Evolutionary conservation across 2,888 invertebrate species (phyloP), one percentile per base, ranked within the genome.

Genomic region (Spilarctia lutea): DNA sequence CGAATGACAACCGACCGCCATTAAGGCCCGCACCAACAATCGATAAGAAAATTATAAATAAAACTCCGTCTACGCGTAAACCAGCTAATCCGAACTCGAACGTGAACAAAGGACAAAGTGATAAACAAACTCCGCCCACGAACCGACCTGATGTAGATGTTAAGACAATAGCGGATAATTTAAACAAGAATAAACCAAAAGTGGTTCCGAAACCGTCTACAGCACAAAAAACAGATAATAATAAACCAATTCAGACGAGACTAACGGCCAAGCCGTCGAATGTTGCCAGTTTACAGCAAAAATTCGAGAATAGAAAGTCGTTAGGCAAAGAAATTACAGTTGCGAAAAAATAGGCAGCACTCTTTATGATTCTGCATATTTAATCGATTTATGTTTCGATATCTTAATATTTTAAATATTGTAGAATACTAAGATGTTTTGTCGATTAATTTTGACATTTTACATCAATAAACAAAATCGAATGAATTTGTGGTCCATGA

Each of bases 241-340:
- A 86, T 4, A 95, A 94, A 86, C 88, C 95, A 3, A 91, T 91
- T 73, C 93, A 94, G 72, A 93, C 94, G 65, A 96, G 96, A 87
- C 84, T 96, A 75, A 93, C 96, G 42, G 94, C 97, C 8, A 97
- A 97, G 87, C 94, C 94, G 65, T 97, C 97, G 33, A 97, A 97
- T 89, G 97, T 98, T 73, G 98, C 98, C 48, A 97, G 97, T 75
- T 93, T 98, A 84, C 98, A 98, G 86, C 98, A 98, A 86, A 98
- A 97, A 90, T 98, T 98, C 89, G 98, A 98, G 92, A 97, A 96
- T 85, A 92, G 96, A 85, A 96, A 96, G 84, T 94, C 95, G 24
- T 79, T 94, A 76, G 94, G 94, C 27, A 95, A 94, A 90, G 95
- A 95, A 85, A 90, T 93, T 79, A 88, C 83, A 65, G 86, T 89